These are phyloP conservation scores for Hyphantria cunea DNA, from an alignment of 1,140 invertebrate genomes.

Conservation along the genomic window DNA sequence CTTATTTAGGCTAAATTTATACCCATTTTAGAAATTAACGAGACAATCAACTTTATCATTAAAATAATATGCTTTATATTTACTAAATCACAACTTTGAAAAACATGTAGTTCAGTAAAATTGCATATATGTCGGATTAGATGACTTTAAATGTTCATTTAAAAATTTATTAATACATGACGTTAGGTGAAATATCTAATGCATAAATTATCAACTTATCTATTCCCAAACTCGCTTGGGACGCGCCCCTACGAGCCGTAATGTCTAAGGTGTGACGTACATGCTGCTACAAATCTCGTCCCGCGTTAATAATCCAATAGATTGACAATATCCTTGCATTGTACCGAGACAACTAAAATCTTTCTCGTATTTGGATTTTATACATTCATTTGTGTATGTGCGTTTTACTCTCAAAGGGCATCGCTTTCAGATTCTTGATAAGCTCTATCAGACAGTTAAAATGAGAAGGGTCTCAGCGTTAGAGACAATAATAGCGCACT, in stretches of 20 bases:
- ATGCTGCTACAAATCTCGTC: constrained; percentile 37
- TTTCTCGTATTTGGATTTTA: constrained; percentile 23
- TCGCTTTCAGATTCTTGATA: constrained; percentile 30
- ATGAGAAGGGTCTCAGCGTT: constrained; percentile 31
- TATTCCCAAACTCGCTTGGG: constrained; percentile 31
- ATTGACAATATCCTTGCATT: constrained; percentile 52
- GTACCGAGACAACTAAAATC: constrained; percentile 28
- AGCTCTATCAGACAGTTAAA: constrained; percentile 30
- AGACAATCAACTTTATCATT: no score
- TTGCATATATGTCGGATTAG: not conserved
- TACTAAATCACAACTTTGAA: no score
- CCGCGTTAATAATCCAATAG: constrained; percentile 57
- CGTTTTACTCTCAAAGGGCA: constrained; percentile 28
- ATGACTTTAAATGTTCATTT: constrained; percentile 22
- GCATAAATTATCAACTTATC: constrained; percentile 50
- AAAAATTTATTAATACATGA: constrained; percentile 28
- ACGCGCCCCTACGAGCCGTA: constrained; percentile 34
- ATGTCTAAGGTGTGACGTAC: constrained; percentile 45
- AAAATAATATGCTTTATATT: no score
- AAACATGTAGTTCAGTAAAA: not conserved
- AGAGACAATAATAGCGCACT: constrained; percentile 11
- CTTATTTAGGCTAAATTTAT: no score
- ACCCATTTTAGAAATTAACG: no score
- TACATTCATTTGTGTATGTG: constrained; percentile 20
- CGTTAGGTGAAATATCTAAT: constrained; percentile 35